Conservation (phyloP, 2,888 invertebrate genomes). For the Mermis nigrescens region DNA sequence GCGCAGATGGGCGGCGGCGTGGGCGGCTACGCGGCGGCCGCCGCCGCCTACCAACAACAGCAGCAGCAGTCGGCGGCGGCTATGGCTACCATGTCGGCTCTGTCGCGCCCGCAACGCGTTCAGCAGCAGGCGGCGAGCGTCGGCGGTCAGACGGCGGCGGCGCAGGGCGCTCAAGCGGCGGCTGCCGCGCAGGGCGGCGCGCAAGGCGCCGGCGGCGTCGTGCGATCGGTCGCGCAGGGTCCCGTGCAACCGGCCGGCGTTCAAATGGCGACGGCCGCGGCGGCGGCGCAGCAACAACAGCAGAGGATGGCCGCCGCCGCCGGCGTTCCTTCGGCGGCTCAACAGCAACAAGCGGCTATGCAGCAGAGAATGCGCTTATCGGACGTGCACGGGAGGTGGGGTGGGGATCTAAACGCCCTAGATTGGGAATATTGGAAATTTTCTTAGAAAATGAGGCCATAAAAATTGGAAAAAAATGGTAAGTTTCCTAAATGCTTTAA, state of each 20-base stretch:
- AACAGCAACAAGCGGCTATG: too few species aligned
- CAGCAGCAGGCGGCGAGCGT: conserved; percentile 11
- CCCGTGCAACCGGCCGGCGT: background rate
- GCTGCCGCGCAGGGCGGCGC: conserved; percentile 13
- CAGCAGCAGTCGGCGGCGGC: conserved; percentile 2
- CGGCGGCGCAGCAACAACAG: background rate
- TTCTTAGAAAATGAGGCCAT: too few species aligned
- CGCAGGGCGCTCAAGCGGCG: conserved; percentile 13
- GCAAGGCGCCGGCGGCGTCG: conserved; percentile 5
- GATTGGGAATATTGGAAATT: too few species aligned
- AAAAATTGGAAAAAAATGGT: too few species aligned
- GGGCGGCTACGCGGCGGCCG: background rate
- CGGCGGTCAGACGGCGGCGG: conserved; percentile 13
- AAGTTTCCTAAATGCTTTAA: too few species aligned
- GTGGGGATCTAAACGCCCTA: too few species aligned
- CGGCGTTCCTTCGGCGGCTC: too few species aligned
- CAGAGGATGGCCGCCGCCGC: background rate
- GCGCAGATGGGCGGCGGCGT: background rate
- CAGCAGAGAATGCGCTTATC: too few species aligned
- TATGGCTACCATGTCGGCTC: background rate
- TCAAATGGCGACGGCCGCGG: background rate
- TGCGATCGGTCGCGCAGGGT: too few species aligned
- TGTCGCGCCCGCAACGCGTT: background rate
- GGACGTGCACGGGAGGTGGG: too few species aligned
- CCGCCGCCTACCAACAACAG: background rate